Conservation (phyloP, 2,888 invertebrate species). For the Caenorhabditis panamensis region DNA sequence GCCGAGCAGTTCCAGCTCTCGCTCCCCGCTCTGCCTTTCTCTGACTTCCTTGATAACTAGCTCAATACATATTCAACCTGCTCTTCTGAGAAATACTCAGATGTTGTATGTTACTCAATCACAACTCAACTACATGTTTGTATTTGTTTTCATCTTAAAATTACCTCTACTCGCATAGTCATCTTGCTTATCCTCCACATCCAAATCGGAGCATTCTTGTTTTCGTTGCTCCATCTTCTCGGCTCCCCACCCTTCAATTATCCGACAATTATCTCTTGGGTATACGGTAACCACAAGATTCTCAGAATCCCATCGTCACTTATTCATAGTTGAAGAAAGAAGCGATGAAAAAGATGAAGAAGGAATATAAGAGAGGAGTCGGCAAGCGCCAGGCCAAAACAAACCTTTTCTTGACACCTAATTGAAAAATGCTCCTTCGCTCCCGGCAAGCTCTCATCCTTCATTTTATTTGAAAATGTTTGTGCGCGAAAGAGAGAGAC, state of each 20-base stretch:
- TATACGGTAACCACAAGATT: neutral
- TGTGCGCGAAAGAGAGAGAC: conserved; percentile 18
- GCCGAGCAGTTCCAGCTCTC: conserved; percentile 19
- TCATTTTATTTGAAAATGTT: conserved; percentile 50
- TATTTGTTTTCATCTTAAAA: too few relatives aligned
- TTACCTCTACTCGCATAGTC: too few relatives aligned
- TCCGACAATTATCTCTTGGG: conserved; percentile 12
- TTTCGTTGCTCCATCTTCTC: neutral
- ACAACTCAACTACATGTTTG: too few relatives aligned
- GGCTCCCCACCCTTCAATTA: conserved; percentile 1
- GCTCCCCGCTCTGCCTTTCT: neutral
- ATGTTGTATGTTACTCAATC: too few relatives aligned
- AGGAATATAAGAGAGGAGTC: conserved; percentile 16
- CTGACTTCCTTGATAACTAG: too few relatives aligned
- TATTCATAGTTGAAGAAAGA: conserved; percentile 35
- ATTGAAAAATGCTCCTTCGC: conserved; percentile 42
- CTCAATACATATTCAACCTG: too few relatives aligned
- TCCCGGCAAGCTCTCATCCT: conserved; percentile 23
- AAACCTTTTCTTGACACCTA: conserved; percentile 61
- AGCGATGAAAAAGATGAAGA: neutral
- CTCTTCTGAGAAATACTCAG: too few relatives aligned
- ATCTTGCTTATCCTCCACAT: too few relatives aligned
- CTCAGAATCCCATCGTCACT: conserved; percentile 16
- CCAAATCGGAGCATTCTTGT: neutral
- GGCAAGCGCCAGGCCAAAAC: conserved; percentile 25